Evolutionary conservation across 2,797 vertebrate genomes (phyloP).

Genomic region (Melopsittacus undulatus): DNA sequence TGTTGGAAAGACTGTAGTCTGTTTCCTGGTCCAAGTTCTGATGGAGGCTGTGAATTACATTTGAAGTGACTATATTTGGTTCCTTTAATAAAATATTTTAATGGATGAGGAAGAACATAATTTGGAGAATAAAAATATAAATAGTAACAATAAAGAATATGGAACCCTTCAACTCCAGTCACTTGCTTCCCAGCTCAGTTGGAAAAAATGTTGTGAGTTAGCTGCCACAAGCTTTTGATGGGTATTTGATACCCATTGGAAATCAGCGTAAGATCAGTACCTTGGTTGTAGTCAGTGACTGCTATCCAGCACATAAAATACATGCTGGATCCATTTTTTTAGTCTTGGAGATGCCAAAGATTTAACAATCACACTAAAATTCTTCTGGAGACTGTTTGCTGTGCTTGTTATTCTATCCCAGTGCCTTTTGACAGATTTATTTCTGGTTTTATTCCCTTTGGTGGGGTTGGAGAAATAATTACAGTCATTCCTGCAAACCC

Average conservation of each 20-base stretch:
- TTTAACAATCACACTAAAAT: not conserved
- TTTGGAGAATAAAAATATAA: not conserved
- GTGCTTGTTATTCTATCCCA: not conserved
- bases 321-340: not conserved
- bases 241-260: not conserved
- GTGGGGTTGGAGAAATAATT: not conserved
- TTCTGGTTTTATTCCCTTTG: not conserved
- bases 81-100: not conserved
- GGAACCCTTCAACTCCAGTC: not conserved
- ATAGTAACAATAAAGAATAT: not conserved
- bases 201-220: not conserved
- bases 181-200: not conserved
- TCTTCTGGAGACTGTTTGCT: not conserved
- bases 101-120: not conserved
- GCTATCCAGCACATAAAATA: not conserved
- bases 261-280: not conserved
- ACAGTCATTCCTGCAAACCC: not conserved
- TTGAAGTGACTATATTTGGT: not conserved
- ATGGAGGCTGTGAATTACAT: not conserved
- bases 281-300: fast-evolving
- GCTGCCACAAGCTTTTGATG: not conserved
- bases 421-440: not conserved
- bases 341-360: not conserved
- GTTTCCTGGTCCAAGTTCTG: not conserved
- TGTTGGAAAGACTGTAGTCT: not conserved